Evolutionary conservation across 2,113 vertebrate genomes (phyloP), one percentile per base, ranked within the genome.

Genomic region (Peromyscus leucopus): DNA sequence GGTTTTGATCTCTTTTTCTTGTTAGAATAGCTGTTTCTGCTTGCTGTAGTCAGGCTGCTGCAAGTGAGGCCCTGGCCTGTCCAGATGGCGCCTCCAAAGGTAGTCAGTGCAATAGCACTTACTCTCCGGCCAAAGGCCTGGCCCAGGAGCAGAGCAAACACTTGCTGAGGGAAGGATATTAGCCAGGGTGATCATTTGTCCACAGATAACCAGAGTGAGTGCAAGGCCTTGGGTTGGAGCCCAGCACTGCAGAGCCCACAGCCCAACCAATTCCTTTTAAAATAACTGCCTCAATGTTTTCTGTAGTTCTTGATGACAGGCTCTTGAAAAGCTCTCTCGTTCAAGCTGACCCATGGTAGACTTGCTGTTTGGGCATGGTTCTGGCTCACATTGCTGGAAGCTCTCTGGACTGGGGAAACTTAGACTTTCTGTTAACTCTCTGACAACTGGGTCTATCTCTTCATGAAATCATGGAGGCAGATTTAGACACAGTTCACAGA

Each of bases 401-500:
- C 46, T 71, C 31, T 83, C 55, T 46, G 8, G 21, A 24, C 11
- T 48, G 63, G 42, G 42, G 36, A 65, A 69, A 67, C 31, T 4
- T 87, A 46, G 8, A 71, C 42, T 86, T 71, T 71, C 46, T 57
- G 0, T 89, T 75, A 82, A 55, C 82, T 93, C 7, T 82, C 79
- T 71, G 63, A 92, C 11, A 63, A 59, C 48, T 88, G 76, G 63
- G 65, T 42, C 74, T 95, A 24, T n/a, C 28, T 28, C 39, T 96
- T 89, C 33, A 1, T 76, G 76, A 67, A 91, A 83, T 74, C 28
- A 63, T 26, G 26, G 55, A 65, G 21, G 42, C 67, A 48, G 48
- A 67, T n/a, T 93, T 93, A 61, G 91, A 96, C 75, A 84, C 83
- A 87, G 74, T 63, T 89, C 91, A 92, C 55, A 94, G 33, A 74